Percentiles rank a stretch among this genome's conserved stretches.
These are phyloP conservation scores for Tholera decimalis DNA, from an alignment of 2,888 invertebrate genomes.

Conservation along the genomic window DNA sequence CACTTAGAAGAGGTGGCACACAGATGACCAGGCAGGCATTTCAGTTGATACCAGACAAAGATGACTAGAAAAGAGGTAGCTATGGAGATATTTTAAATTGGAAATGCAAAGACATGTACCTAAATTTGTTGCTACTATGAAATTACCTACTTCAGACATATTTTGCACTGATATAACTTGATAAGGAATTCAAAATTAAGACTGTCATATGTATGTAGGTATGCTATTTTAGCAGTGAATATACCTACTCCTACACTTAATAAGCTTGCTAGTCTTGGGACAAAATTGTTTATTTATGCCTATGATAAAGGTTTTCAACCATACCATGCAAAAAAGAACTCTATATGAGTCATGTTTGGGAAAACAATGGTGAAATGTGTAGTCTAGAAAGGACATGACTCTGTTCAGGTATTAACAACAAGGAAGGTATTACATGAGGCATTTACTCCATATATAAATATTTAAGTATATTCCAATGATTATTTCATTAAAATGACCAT, in stretches of 20 bases:
- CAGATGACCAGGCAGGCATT: no score
- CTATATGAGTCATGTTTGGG: slow-evolving; percentile 11
- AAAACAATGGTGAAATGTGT: slow-evolving; percentile 14
- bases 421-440: no score
- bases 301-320: neutral
- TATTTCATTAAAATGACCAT: no score
- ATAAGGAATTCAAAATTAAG: slow-evolving; percentile 31
- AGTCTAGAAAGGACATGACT: no score
- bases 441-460: no score
- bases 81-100: neutral
- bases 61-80: neutral
- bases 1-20: no score
- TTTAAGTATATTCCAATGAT: no score
- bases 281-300: neutral
- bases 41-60: no score
- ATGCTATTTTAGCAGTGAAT: slow-evolving; percentile 8
- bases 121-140: no score
- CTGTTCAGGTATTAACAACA: slow-evolving; percentile 21
- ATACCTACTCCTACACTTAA: neutral
- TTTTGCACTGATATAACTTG: slow-evolving; percentile 23
- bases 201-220: slow-evolving; percentile 17
- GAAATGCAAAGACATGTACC: no score
- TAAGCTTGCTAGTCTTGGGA: neutral
- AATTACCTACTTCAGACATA: slow-evolving; percentile 2
- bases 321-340: slow-evolving; percentile 18